A percentile compares a stretch with the other conserved stretches of the same genome.
These are phyloP conservation scores for Drosophila kanapiae DNA, from an alignment of 1,140 invertebrate species.

Conservation along the genomic window DNA sequence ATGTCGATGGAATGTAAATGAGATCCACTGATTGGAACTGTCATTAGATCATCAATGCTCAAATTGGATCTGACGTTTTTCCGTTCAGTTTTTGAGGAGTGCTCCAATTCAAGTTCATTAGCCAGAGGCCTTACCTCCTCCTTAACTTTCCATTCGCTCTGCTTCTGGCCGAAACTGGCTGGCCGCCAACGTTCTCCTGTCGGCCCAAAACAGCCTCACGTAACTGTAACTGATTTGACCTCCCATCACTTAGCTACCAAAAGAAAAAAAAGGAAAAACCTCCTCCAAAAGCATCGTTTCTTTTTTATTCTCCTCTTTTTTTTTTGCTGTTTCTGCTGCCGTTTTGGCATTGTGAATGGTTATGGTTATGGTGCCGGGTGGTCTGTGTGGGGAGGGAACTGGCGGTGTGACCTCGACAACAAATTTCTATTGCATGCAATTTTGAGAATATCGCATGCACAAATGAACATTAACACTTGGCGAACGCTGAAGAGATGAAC, in stretches of 20 bases:
- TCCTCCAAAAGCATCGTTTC: conserved; percentile 51
- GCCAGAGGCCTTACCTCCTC: conserved; percentile 31
- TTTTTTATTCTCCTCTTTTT: conserved; percentile 11
- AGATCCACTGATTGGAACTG: conserved; percentile 31
- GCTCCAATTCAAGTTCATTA: conserved; percentile 57
- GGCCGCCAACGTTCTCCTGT: conserved; percentile 47
- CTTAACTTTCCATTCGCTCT: conserved; percentile 51
- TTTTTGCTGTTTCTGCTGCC: conserved; percentile 21
- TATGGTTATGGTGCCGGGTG: conserved; percentile 30
- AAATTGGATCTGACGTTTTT: conserved; percentile 25
- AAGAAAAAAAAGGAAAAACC: conserved; percentile 22
- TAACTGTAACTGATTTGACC: conserved; percentile 64
- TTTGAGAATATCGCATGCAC: conserved; percentile 66
- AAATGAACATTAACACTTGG: conserved; percentile 81
- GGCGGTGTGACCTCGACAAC: conserved; percentile 51
- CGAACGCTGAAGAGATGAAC: conserved; percentile 32
- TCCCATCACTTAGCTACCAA: conserved; percentile 63
- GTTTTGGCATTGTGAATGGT: conserved; percentile 50
- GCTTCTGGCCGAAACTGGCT: conserved; percentile 41
- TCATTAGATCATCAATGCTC: conserved; percentile 41
- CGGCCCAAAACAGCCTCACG: conserved; percentile 43
- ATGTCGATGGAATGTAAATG: conserved; percentile 32
- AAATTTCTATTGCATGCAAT: conserved; percentile 71
- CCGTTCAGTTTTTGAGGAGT: conserved; percentile 18
- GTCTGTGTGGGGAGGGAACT: background rate